Evolutionary conservation across 2,797 vertebrate genomes (phyloP).

Genomic region (Balearica regulorum): DNA sequence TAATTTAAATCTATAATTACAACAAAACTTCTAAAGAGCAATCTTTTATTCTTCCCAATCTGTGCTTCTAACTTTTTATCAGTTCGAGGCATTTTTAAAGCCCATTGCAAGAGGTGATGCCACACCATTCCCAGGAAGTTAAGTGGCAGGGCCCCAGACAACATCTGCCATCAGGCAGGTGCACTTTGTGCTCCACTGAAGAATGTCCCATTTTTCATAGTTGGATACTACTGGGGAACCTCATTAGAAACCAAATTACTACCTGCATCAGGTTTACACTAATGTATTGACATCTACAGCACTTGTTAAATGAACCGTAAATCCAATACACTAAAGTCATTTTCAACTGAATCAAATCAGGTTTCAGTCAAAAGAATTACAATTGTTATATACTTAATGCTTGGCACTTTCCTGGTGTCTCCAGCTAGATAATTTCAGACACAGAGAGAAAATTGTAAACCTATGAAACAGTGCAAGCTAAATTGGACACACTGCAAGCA

Average conservation of each 20-base stretch:
- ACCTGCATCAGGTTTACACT: conserved; percentile 68
- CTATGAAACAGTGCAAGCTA: conserved; percentile 21
- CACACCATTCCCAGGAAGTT: background rate
- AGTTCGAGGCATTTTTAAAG: background rate
- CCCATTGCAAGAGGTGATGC: background rate
- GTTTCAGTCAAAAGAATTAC: conserved; percentile 68
- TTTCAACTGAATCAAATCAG: conserved; percentile 74
- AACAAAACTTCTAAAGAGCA: background rate
- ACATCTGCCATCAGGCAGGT: conserved; percentile 6
- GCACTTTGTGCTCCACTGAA: conserved; percentile 21
- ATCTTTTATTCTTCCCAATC: background rate
- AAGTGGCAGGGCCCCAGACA: background rate
- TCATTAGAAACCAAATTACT: conserved; percentile 81
- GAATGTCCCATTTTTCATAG: conserved; percentile 51
- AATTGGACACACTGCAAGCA: conserved; percentile 33
- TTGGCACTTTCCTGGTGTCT: conserved; percentile 37
- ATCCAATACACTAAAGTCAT: conserved; percentile 70
- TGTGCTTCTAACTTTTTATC: background rate
- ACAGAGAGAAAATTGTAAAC: conserved; percentile 42
- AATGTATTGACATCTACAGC: conserved; percentile 69
- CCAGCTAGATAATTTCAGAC: conserved; percentile 59
- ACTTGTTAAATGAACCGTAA: conserved; percentile 72
- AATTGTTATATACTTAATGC: conserved; percentile 56
- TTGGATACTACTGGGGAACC: conserved; percentile 53
- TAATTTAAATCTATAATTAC: conserved; percentile 34